Conservation (phyloP, 1,140 invertebrate genomes). For the Solen grandis region DNA sequence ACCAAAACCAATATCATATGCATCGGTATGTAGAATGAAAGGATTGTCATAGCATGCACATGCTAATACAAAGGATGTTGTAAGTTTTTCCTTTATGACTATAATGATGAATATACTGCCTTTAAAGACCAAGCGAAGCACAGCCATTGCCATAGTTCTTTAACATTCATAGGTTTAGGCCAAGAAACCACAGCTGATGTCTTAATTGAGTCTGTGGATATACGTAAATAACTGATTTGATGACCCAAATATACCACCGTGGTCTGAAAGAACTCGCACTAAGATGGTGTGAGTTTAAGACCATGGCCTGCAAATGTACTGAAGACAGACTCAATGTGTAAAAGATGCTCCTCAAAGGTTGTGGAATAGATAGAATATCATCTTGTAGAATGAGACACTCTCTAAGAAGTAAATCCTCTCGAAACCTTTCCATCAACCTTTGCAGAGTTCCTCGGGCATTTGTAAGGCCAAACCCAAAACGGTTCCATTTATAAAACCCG, state of each 20-base stretch:
- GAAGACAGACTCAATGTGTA: constrained; percentile 4
- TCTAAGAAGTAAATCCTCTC: too few species aligned
- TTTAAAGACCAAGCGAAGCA: constrained; percentile 21
- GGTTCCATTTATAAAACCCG: constrained; percentile 25
- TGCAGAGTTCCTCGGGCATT: too few species aligned
- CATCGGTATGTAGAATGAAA: too few species aligned
- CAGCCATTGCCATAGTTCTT: constrained; percentile 54
- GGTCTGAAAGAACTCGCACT: constrained; percentile 17
- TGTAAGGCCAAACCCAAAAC: constrained; percentile 22
- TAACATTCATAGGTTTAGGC: constrained; percentile 67
- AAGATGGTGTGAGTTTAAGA: constrained; percentile 11
- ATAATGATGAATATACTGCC: constrained; percentile 15
- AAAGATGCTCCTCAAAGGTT: not conserved
- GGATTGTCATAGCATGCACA: not conserved
- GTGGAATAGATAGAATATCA: too few species aligned
- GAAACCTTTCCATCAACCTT: too few species aligned
- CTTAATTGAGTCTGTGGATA: constrained; percentile 6
- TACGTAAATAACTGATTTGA: not conserved
- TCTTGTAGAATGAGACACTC: too few species aligned
- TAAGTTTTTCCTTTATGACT: too few species aligned
- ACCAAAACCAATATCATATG: too few species aligned
- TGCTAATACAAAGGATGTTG: not conserved
- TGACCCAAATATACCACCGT: not conserved
- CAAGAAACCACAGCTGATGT: constrained; percentile 48
- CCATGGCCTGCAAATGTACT: not conserved